Evolutionary conservation across 2,888 invertebrate species (phyloP).

Genomic region (Hydrotaea diabolus): DNA sequence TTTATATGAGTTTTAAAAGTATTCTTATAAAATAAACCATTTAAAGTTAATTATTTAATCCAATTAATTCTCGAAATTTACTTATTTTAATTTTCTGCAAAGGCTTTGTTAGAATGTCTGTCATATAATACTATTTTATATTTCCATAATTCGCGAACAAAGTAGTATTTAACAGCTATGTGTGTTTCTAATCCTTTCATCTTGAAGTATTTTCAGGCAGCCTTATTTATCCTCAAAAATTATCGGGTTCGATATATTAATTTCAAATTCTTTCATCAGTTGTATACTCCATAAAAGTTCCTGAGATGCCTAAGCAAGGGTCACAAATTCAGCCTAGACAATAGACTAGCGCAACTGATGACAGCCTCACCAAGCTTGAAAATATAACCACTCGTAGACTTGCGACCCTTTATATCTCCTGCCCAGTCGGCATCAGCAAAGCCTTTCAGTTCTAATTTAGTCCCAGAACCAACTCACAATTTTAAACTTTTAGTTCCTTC

Average conservation of each 20-base stretch:
- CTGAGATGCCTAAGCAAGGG: conserved; percentile 18
- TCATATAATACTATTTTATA: conserved; percentile 6
- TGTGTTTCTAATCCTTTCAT: conserved; percentile 13
- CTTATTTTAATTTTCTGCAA: conserved; percentile 9
- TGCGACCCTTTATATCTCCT: conserved; percentile 20
- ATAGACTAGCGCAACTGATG: background rate
- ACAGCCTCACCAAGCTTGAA: conserved; percentile 31
- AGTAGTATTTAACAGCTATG: background rate
- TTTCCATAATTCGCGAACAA: background rate
- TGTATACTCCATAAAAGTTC: background rate
- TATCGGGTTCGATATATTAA: background rate
- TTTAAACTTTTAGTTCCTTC: conserved; percentile 33
- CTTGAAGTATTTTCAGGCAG: conserved; percentile 36
- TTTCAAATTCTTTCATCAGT: background rate
- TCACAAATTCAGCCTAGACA: conserved; percentile 18
- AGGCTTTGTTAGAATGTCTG: conserved; percentile 18
- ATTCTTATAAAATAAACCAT: too few relatives aligned
- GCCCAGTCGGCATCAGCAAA: conserved; percentile 44
- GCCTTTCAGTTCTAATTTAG: background rate
- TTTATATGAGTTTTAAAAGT: too few relatives aligned
- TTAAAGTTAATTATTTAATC: conserved; percentile 5
- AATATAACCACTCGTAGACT: conserved; percentile 36
- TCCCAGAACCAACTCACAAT: conserved; percentile 19
- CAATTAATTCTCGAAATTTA: conserved; percentile 11
- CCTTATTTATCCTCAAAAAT: conserved; percentile 36